Percentiles rank a stretch among this genome's conserved stretches.
Evolutionary conservation across 2,888 invertebrate genomes (phyloP).

Genomic region (Noctua fimbriata): DNA sequence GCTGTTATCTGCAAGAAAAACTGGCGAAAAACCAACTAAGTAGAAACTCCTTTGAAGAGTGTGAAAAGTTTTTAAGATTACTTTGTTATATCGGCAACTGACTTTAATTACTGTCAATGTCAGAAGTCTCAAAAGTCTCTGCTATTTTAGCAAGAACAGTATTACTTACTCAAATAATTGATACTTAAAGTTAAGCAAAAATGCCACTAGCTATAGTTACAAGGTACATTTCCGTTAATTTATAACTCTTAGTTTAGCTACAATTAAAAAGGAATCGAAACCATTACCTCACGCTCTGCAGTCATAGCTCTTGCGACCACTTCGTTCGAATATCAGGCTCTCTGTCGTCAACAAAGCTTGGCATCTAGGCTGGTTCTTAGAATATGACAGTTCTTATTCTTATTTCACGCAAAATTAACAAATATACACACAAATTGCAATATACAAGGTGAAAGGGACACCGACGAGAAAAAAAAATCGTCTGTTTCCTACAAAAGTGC

Average conservation of each 20-base stretch:
- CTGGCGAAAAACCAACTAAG: background rate
- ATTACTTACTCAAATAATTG: constrained; percentile 1
- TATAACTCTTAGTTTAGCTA: background rate
- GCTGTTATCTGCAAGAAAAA: too few species aligned
- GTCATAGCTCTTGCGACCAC: background rate
- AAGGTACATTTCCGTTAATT: constrained; percentile 34
- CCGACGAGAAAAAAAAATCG: too few species aligned
- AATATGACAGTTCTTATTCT: background rate
- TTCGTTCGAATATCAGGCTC: background rate
- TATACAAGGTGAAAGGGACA: too few species aligned
- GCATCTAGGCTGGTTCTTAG: background rate
- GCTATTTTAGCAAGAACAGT: background rate
- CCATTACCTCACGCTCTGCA: background rate
- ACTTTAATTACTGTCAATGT: constrained; percentile 1
- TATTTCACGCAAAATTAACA: too few species aligned
- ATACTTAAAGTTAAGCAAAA: constrained; percentile 20
- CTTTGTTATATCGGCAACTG: background rate
- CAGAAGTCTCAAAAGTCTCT: background rate
- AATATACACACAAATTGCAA: too few species aligned
- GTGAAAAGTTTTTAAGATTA: too few species aligned
- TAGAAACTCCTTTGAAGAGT: background rate
- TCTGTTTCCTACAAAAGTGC: too few species aligned
- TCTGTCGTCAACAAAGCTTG: background rate
- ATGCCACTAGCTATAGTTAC: constrained; percentile 51
- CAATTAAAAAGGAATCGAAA: background rate